These are phyloP conservation scores for Zaprionus vittiger DNA, from an alignment of 1,140 invertebrate species.

Conservation along the genomic window DNA sequence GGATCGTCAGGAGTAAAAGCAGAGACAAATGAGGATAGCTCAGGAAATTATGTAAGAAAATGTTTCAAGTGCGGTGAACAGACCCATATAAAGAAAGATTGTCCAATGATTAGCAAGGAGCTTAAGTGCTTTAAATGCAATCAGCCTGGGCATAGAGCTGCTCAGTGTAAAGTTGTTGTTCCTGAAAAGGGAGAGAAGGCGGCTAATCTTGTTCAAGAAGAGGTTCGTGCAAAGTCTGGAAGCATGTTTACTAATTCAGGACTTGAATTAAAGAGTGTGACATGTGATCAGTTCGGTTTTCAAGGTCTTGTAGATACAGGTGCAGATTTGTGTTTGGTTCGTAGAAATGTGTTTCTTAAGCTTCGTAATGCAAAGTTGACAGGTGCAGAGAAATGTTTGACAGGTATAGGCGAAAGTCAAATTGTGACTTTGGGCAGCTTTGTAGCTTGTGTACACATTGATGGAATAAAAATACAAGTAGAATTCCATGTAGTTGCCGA, in stretches of 20 bases:
- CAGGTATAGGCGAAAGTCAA: slow-evolving; percentile 17
- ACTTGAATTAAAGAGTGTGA: neutral
- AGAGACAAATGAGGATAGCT: too few species aligned
- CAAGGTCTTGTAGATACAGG: slow-evolving; percentile 8
- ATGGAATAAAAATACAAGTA: slow-evolving; percentile 16
- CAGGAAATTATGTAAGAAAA: neutral
- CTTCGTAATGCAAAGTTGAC: neutral
- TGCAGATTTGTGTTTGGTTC: slow-evolving; percentile 16
- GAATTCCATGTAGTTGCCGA: slow-evolving; percentile 35
- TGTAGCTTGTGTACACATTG: neutral
- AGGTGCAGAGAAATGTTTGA: slow-evolving; percentile 11
- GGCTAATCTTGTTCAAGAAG: neutral
- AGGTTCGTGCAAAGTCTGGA: neutral
- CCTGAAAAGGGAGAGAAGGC: neutral
- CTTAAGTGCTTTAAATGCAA: neutral
- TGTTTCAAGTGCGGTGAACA: neutral
- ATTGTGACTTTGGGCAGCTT: slow-evolving; percentile 30
- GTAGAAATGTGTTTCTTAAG: slow-evolving; percentile 7
- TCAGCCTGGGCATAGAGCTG: neutral
- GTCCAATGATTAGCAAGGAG: neutral
- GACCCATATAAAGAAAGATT: neutral
- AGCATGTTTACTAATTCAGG: neutral
- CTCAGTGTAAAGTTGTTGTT: neutral
- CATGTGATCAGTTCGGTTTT: neutral
- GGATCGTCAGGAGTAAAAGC: neutral